Evolutionary conservation across 2,888 invertebrate genomes (phyloP), one percentile per base, ranked within the genome.

Genomic region (Notodonta dromedarius): DNA sequence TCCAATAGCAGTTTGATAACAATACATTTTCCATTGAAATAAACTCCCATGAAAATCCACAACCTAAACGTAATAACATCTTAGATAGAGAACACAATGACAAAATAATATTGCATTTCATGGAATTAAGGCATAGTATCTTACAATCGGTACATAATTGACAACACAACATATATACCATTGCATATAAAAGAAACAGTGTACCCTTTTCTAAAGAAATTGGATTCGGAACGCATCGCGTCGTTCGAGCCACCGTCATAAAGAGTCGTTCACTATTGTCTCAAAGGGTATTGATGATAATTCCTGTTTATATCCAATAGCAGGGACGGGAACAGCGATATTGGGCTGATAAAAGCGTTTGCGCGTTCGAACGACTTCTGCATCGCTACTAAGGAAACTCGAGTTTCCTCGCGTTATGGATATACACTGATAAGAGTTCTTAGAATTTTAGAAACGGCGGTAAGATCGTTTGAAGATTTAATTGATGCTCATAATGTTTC

Each of bases 251-350:
- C 73, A 74, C 67, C 71, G 67, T 78, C 77, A 79, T 86, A 87
- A 85, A 86, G 80, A 85, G 78, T 81, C 76, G 77, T 78, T 80
- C 79, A 79, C 81, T 81, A 83, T 83, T 81, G 84, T 81, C 78
- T 83, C 79, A 77, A 78, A 83, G 78, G 81, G 82, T 84, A 86
- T 86, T 86, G 87, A 86, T 86, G 84, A 84, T 87, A 83, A 87
- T 86, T 86, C 82, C 84, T 84, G 79, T 87, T 87, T 87, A 87
- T 85, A 76, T 80, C 76, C 77, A 79, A 82, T 83, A 79, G 76
- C 68, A 79, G 73, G 73, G 74, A 77, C 79, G 73, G 75, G 74
- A 81, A 82, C 77, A 74, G 69, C 79, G 62, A 78, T 82, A 81
- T 79, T 69, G 67, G 67, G 57, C 70, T 76, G 75, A 82, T 80